Base-by-base conservation (phyloP, 2,797 vertebrate genomes). In the Acipenser transmontanus region DNA sequence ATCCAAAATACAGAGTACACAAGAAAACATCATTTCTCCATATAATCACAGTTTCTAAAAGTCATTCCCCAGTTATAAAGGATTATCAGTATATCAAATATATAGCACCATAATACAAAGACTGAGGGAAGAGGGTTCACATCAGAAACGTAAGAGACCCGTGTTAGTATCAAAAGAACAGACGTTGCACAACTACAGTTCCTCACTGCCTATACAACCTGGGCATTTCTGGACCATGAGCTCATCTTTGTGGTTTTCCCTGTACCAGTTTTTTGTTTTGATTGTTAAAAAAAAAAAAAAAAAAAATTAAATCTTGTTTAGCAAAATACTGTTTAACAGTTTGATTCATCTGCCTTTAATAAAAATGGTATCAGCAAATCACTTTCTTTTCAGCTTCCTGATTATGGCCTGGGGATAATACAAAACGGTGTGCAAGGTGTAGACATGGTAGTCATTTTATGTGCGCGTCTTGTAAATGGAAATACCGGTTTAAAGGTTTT, bases 51-150 rank as follows among this genome's bases (percentile, higher is more conserved):
- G 92, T 94, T 94, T 93, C 91, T 92, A 76, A 91, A 93, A 93
- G 92, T 92, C 91, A 87, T 91, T 91, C 87, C 89, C 90, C 90
- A 91, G 87, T 93, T 89, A 86, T 87, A 92, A 92, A 92, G 88
- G 84, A 92, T 88, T 91, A 88, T 94, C 81, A 81, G 70, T 75
- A 89, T 93, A 94, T 94, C 91, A 95, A 93, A 94, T 95, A 93
- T 87, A 94, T 96, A 98, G 94, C 95, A 98, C 96, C 96, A 97
- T 95, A 71, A 84, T 95, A 95, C 92, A 93, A 92, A 93, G 91
- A 91, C 93, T 87, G 87, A 92, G 82, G 85, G 92, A 89, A 84
- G 84, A 85, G 85, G 83, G 78, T 90, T 93, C 88, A 92, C 92
- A 93, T 95, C 94, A 92, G 85, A 69, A 74, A 84, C 85, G 95